Percentiles rank a stretch among this genome's conserved stretches.
phyloP scores from a whole-genome alignment of 2,113 vertebrate species.

The Stegostoma tigrinum region DNA sequence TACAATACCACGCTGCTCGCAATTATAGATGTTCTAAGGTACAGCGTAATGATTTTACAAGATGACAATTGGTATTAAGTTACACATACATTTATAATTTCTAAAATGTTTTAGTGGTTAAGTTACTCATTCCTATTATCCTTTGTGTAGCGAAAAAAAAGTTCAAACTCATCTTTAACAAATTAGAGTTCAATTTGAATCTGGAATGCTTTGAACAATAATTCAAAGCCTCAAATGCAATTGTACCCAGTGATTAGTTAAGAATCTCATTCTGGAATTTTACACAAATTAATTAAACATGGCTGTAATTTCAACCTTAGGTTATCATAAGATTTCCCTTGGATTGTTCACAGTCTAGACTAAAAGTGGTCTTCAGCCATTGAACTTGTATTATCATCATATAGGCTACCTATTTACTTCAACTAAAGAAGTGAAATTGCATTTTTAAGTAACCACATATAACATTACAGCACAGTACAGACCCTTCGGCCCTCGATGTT shows the following conservation, averaged over 20 bases:
- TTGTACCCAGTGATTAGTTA: background rate
- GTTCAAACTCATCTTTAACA: background rate
- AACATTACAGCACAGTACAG: too few relatives aligned
- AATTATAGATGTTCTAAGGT: background rate
- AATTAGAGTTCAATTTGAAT: background rate
- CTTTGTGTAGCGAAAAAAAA: background rate
- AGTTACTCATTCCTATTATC: background rate
- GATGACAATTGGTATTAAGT: background rate
- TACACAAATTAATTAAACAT: background rate
- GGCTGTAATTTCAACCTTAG: background rate
- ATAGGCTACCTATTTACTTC: background rate
- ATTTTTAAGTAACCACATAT: background rate
- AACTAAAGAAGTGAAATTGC: background rate
- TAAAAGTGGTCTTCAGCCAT: background rate
- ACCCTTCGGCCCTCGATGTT: too few relatives aligned
- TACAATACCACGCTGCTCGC: background rate
- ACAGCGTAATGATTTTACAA: background rate
- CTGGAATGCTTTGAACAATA: background rate
- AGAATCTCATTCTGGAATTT: background rate
- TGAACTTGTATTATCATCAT: background rate
- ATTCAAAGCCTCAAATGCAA: background rate
- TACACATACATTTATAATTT: background rate
- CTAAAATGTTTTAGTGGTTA: background rate
- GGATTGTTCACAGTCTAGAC: background rate
- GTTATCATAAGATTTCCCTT: background rate